Conservation (phyloP, 2,888 invertebrate species). For the Ormyrus nitidulus region DNA sequence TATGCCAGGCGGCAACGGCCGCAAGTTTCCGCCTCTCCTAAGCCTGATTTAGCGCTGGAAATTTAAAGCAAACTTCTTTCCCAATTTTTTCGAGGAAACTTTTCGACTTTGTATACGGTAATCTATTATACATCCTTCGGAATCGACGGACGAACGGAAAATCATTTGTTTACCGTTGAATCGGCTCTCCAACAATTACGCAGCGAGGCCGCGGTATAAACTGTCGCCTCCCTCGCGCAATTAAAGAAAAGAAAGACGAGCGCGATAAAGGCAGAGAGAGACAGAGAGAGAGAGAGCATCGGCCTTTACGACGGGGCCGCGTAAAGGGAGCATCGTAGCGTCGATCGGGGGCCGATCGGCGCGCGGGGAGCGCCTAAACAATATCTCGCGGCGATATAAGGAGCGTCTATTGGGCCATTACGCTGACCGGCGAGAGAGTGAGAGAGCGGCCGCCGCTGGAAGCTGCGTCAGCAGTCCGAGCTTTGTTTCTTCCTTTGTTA, state of each 20-base stretch:
- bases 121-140: too few species aligned
- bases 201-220: too few species aligned
- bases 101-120: too few species aligned
- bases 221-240: too few species aligned
- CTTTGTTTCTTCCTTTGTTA: constrained; percentile 35
- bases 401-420: constrained; percentile 75
- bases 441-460: constrained; percentile 60
- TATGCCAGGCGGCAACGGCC: constrained; percentile 36
- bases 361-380: constrained; percentile 68
- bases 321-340: not conserved
- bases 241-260: not conserved
- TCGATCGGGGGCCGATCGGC: not conserved
- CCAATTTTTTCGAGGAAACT: too few species aligned
- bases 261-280: not conserved
- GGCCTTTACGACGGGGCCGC: not conserved
- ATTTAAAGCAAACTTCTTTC: not conserved
- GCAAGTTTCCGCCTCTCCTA: constrained; percentile 6
- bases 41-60: not conserved
- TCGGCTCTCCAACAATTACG: too few species aligned
- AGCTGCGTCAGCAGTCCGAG: constrained; percentile 69
- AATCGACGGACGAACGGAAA: too few species aligned
- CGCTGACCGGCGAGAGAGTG: constrained; percentile 64
- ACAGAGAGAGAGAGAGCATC: not conserved
- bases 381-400: constrained; percentile 75
- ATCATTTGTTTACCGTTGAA: too few species aligned